Conservation (phyloP, 2,888 invertebrate genomes). For the Lycaena phlaeas region DNA sequence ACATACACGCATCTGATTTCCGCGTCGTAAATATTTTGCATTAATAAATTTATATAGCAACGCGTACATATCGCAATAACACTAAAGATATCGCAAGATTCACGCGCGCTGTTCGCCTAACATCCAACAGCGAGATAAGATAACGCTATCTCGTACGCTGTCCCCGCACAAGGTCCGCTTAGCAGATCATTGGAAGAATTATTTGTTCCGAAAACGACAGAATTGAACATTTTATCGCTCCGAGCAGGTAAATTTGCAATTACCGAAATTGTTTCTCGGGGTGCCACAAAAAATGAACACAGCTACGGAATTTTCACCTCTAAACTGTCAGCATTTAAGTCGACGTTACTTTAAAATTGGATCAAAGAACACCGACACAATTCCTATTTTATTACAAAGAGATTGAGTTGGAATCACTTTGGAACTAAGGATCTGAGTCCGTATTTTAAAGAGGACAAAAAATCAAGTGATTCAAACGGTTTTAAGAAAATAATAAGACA, state of each 20-base stretch:
- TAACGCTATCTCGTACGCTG: slow-evolving; percentile 5
- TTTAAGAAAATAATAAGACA: slow-evolving; percentile 4
- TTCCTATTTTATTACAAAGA: slow-evolving; percentile 11
- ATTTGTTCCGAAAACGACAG: slow-evolving; percentile 14
- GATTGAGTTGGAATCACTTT: slow-evolving; percentile 9
- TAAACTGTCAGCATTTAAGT: not conserved
- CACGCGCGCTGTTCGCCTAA: not conserved
- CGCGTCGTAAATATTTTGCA: too few relatives aligned
- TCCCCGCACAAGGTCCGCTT: not conserved
- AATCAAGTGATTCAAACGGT: slow-evolving; percentile 8
- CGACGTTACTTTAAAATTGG: not conserved
- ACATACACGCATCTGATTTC: too few relatives aligned
- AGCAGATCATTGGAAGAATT: slow-evolving; percentile 8
- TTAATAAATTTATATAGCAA: too few relatives aligned
- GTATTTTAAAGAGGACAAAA: slow-evolving; percentile 9
- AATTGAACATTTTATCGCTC: slow-evolving; percentile 31
- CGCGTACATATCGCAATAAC: too few relatives aligned
- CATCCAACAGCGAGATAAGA: slow-evolving; percentile 7
- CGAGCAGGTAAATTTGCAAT: slow-evolving; percentile 54
- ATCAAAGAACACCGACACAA: slow-evolving; percentile 11
- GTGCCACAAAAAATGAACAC: slow-evolving; percentile 24
- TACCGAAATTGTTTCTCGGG: slow-evolving; percentile 33
- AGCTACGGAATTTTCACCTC: slow-evolving; percentile 22
- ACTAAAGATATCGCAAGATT: slow-evolving; percentile 4
- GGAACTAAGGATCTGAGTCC: slow-evolving; percentile 8